Evolutionary conservation across 2,888 invertebrate species (phyloP), one percentile per base, ranked within the genome.

Genomic region (Hylaea fasciaria): DNA sequence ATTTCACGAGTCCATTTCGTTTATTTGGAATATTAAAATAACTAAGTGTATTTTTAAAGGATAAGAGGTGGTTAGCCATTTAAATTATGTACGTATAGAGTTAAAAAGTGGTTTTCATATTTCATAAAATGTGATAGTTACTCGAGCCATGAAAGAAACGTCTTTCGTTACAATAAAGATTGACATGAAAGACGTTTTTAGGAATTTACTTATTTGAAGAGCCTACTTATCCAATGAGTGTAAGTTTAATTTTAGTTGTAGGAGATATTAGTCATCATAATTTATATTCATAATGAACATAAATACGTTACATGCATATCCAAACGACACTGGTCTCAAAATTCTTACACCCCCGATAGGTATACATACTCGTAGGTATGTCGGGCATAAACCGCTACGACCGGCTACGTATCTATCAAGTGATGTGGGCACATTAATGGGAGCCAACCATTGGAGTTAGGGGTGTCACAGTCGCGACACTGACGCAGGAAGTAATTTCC

Each of bases 401-500:
- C 58, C 60, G 60, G 59, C 65, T 62, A 64, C 69, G 66, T 71
- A 60, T 54, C 54, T 46, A 32, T 60, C 48, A 53, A 48, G 73
- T 77, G 74, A 78, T 73, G 74, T 74, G 68, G 72, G 70, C 71
- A 73, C 72, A 72, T 76, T 75, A 72, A 68, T 68, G 71, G 70
- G 66, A 48, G 70, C 69, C 74, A 76, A 77, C 78, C 73, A 76
- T 78, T 73, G 71, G 70, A 69, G 70, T 75, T 69, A 76, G 75
- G 76, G 70, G 73, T 80, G 81, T 81, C 82, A 78, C 81, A 77
- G 81, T 44, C 56, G 28, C 72, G 80, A 83, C 83, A 79, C 77
- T 79, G 80, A 78, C 78, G 78, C 76, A 78, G 78, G 80, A 81
- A 82, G 82, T 85, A 87, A 87, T 86, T 86, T 82, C 83, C 84